Base-by-base conservation (phyloP, 2,888 invertebrate genomes). In the Orthonychiurus folsomi region DNA sequence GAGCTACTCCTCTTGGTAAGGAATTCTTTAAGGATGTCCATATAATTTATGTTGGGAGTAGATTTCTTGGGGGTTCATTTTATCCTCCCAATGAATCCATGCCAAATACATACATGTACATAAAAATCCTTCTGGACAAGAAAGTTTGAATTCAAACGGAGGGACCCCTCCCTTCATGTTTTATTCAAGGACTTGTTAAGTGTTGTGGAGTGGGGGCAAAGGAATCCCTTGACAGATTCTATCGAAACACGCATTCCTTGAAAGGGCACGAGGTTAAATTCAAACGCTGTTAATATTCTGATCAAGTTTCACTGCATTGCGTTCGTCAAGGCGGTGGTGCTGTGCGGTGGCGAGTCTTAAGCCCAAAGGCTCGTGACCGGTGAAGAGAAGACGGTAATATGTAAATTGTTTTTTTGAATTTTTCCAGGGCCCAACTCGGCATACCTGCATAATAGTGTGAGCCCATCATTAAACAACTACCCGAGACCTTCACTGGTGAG, bases 391-490 rank as follows among this genome's bases (percentile, higher is more conserved):
- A 37, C 37, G 15, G 15, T 15, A 37, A 37, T 37, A 37, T 37
- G 37, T 37, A 37, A 37, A 37, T 37, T 15, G 5, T 37, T 37
- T 37, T 37, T 37, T 25, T 24, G 3, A 12, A 15, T 24, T 56
- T 66, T 68, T 66, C 63, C 65, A 68, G 71, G 71, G 56, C 66
- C 71, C 50, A 69, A 65, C 63, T 67, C 71, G 48, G 64, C 67
- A 53, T 71, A 68, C 63, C 82, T 85, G 60, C 84, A 85, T 74
- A 83, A 84, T 72, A 83, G 84, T 75, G 81, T 84, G 69, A 83
- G 84, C 57, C 82, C 83, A 53, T 81, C 80, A 61, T 79, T 84
- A 70, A 85, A 84, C 76, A 84, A 81, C 75, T 86, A 85, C 74
- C 84, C 84, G 25, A 78, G 85, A 73, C 84, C 84, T 57, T 83